A percentile compares a stretch with the other conserved stretches of the same genome.
These are phyloP conservation scores for Tupiocoris notatus DNA, from an alignment of 2,888 invertebrate genomes.

Conservation along the genomic window DNA sequence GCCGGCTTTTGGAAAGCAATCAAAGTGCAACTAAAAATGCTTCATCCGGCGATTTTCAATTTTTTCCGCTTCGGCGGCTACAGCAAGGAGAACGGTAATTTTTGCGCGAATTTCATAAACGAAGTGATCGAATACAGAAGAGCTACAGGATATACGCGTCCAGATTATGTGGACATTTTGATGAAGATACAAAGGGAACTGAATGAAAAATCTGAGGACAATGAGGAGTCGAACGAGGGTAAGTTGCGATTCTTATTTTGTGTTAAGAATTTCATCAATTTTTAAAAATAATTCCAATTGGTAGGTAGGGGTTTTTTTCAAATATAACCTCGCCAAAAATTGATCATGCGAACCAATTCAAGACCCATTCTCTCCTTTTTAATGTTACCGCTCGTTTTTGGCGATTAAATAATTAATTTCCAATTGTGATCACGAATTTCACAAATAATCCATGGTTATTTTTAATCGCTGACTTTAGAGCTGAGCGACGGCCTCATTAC, in stretches of 20 bases:
- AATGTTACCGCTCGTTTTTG: too few species aligned
- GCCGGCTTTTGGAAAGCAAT: conserved; percentile 29
- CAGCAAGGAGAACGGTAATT: conserved; percentile 7
- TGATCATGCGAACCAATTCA: too few species aligned
- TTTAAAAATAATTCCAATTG: too few species aligned
- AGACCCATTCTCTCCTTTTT: too few species aligned
- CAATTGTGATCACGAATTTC: too few species aligned
- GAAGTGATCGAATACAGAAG: conserved; percentile 50
- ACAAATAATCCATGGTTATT: too few species aligned
- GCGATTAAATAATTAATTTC: too few species aligned
- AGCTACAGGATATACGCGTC: conserved; percentile 49
- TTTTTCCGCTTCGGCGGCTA: conserved; percentile 25
- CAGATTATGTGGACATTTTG: conserved; percentile 50
- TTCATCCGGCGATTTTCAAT: conserved; percentile 35
- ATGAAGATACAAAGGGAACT: conserved; percentile 30
- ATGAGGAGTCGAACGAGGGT: too few species aligned
- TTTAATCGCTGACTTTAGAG: conserved; percentile 47
- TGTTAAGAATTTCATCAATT: too few species aligned
- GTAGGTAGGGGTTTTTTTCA: too few species aligned
- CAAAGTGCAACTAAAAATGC: conserved; percentile 25
- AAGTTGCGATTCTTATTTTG: too few species aligned
- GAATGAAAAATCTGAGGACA: background rate
- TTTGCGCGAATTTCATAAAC: conserved; percentile 37
- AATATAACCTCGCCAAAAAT: too few species aligned
- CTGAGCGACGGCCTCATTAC: conserved; percentile 58